Percentiles rank a stretch among this genome's conserved stretches.
Evolutionary conservation across 1,140 invertebrate genomes (phyloP).

Genomic region (Chionoecetes opilio): DNA sequence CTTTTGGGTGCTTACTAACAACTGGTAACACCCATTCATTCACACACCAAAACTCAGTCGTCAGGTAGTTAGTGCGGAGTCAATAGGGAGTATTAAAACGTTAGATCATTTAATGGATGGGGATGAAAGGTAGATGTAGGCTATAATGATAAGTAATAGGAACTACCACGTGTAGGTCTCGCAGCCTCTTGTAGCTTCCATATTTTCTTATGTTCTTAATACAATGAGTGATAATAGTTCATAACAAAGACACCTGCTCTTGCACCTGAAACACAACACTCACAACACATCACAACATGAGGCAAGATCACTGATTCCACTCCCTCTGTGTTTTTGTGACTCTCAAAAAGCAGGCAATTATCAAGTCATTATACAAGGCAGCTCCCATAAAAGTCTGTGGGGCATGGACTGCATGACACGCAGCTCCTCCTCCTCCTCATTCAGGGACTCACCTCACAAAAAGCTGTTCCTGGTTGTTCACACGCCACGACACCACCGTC

Average conservation of each 20-base stretch:
- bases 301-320: too few relatives aligned
- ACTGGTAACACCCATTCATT: neutral
- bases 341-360: neutral
- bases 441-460: constrained; percentile 92
- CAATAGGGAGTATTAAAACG: too few relatives aligned
- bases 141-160: too few relatives aligned
- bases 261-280: neutral
- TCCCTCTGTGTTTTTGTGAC: neutral
- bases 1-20: neutral
- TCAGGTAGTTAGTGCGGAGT: too few relatives aligned
- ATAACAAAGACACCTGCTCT: neutral
- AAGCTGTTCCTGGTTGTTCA: constrained; percentile 96
- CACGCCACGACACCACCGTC: constrained; percentile 96
- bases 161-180: too few relatives aligned
- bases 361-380: constrained; percentile 43
- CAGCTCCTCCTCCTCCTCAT: neutral
- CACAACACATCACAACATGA: too few relatives aligned
- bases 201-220: too few relatives aligned
- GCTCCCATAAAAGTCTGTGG: constrained; percentile 43
- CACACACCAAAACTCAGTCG: neutral
- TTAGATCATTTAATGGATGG: too few relatives aligned
- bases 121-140: too few relatives aligned
- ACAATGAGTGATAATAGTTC: neutral
- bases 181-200: too few relatives aligned
- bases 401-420: constrained; percentile 55